A percentile compares a stretch with the other conserved stretches of the same genome.
Conservation (phyloP, 2,797 vertebrate genomes). For the Centroberyx gerrardi region DNA sequence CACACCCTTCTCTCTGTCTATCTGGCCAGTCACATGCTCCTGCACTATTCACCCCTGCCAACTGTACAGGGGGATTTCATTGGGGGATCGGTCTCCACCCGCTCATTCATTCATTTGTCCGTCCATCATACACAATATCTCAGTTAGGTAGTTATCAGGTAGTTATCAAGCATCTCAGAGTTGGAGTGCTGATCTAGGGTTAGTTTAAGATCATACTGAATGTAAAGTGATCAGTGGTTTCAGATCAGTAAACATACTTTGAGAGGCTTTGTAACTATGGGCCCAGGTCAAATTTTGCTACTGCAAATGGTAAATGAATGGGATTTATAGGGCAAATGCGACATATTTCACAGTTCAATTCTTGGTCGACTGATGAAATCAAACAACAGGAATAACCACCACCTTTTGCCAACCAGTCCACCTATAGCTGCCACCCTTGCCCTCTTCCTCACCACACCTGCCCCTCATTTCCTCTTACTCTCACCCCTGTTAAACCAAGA, state of each 20-base stretch:
- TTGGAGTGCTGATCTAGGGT: too few species aligned
- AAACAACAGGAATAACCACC: conserved; percentile 14
- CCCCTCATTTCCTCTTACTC: conserved; percentile 33
- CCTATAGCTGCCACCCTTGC: neutral
- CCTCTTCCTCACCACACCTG: neutral
- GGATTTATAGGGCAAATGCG: too few species aligned
- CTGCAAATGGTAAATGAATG: too few species aligned
- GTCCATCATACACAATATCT: too few species aligned
- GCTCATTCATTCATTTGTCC: conserved; percentile 11
- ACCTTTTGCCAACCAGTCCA: neutral
- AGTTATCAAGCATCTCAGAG: too few species aligned
- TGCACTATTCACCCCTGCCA: conserved; percentile 29
- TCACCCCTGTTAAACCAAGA: conserved; percentile 23
- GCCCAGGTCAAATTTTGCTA: too few species aligned
- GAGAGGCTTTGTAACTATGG: too few species aligned
- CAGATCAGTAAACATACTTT: too few species aligned
- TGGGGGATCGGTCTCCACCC: neutral
- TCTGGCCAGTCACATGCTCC: conserved; percentile 2
- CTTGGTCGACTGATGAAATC: neutral
- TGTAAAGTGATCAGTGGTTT: too few species aligned
- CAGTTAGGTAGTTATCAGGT: too few species aligned
- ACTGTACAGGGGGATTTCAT: conserved; percentile 34
- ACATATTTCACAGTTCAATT: too few species aligned
- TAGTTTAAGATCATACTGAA: too few species aligned
- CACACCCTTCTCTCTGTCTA: conserved; percentile 28